Evolutionary conservation across 1,140 invertebrate species (phyloP).

Genomic region (Pteromalus puparum): DNA sequence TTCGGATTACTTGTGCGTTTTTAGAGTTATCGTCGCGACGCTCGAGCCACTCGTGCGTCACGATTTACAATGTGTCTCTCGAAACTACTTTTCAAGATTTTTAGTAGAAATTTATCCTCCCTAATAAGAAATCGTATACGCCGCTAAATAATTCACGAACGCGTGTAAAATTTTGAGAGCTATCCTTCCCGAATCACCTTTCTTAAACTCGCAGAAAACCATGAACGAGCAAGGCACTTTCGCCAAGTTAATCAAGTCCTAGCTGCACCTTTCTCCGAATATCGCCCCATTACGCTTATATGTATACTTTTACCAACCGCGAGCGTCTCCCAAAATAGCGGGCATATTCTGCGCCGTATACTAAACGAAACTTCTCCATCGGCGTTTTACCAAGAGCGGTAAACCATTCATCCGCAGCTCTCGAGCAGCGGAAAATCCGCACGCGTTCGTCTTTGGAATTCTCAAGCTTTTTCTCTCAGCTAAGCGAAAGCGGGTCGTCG

Average conservation of each 20-base stretch:
- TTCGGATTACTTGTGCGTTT: neutral
- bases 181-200: no score
- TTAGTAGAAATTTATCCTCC: no score
- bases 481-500: neutral
- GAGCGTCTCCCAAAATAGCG: slow-evolving; percentile 10
- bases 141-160: no score
- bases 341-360: neutral
- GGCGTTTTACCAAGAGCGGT: neutral
- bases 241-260: neutral
- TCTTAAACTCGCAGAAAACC: no score
- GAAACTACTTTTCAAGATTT: neutral
- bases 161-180: no score
- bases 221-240: neutral
- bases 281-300: neutral
- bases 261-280: neutral
- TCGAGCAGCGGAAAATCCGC: neutral
- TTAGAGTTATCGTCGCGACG: neutral
- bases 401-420: neutral
- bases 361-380: neutral
- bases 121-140: neutral
- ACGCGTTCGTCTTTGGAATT: neutral
- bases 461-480: neutral
- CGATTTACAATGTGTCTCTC: neutral
- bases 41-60: neutral
- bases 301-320: neutral